Evolutionary conservation across 2,888 invertebrate genomes (phyloP), one percentile per base, ranked within the genome.

Genomic region (Rapana venosa): DNA sequence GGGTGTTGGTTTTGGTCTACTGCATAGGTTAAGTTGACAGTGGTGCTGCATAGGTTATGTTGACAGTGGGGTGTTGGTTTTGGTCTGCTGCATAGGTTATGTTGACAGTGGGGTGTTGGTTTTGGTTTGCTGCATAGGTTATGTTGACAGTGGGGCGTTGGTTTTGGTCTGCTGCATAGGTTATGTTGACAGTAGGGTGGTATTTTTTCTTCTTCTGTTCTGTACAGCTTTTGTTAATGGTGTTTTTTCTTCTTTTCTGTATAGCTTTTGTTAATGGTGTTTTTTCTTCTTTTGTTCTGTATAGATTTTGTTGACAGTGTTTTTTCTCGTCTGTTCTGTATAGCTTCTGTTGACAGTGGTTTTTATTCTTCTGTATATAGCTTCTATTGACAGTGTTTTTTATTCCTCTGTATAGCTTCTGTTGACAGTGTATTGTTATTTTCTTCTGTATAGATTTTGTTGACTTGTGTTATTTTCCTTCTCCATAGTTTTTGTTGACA

Each of bases 221-320:
- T 26, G n/a, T 74, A 74, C n/a, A 13, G 11, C n/a, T 26, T 74
- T 6, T 74, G 74, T 30, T 74, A n/a, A 74, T n/a, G n/a, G 26
- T n/a, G 22, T n/a, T 47, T 47, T 47, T 47, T 8, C 0, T 70
- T 20, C 13, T 74, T 22, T 61, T 61, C 8, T n/a, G n/a, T 11
- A 74, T n/a, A 74, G 74, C n/a, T 22, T 74, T 5, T 74, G 6
- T 74, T 74, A n/a, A n/a, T 26, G 26, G 2, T 70, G 70, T 70
- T 1, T 22, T 22, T 0, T 8, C 8, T 70, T n/a, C 22, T n/a
- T n/a, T n/a, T n/a, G n/a, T n/a, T n/a, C n/a, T n/a, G n/a, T n/a
- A n/a, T n/a, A n/a, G n/a, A n/a, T n/a, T n/a, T n/a, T 70, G 70
- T 70, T 70, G 70, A 70, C 70, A 70, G 70, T 70, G 70, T 17